These are phyloP conservation scores for Panagrolaimus sp. DNA, from an alignment of 1,140 invertebrate genomes.

Conservation along the genomic window DNA sequence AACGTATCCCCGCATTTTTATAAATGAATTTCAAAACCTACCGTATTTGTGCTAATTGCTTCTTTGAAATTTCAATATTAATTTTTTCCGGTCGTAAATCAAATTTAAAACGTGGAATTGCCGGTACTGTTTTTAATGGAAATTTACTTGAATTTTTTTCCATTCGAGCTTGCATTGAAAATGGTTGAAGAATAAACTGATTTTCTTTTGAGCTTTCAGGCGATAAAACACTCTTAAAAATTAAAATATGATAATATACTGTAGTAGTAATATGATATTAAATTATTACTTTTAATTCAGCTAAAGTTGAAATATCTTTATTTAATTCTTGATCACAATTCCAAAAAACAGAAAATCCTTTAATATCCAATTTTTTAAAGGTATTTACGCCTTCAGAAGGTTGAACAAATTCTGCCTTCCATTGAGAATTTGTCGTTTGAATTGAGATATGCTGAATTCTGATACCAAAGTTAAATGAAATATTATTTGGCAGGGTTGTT, in stretches of 20 bases:
- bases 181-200: conserved; percentile 44
- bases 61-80: conserved; percentile 72
- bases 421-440: conserved; percentile 64
- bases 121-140: conserved; percentile 77
- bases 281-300: conserved; percentile 45
- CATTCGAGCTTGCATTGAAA: conserved; percentile 64
- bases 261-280: too few species aligned
- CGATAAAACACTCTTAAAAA: conserved; percentile 11
- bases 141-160: conserved; percentile 65
- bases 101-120: conserved; percentile 67
- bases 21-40: too few species aligned
- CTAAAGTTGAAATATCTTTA: conserved; percentile 64
- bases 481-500: conserved; percentile 55
- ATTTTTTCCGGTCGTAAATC: conserved; percentile 80
- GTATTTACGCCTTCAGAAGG: conserved; percentile 60
- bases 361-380: conserved; percentile 81
- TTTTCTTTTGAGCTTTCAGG: conserved; percentile 34
- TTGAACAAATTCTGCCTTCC: conserved; percentile 63
- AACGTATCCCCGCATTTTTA: too few species aligned
- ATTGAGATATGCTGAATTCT: conserved; percentile 64
- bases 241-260: too few species aligned
- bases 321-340: conserved; percentile 71
- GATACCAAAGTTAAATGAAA: conserved; percentile 65
- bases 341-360: conserved; percentile 83
- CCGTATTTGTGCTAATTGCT: conserved; percentile 63